Percentiles rank a stretch among this genome's conserved stretches.
Evolutionary conservation across 2,113 vertebrate species (phyloP).

Genomic region (Bubalus kerabau): DNA sequence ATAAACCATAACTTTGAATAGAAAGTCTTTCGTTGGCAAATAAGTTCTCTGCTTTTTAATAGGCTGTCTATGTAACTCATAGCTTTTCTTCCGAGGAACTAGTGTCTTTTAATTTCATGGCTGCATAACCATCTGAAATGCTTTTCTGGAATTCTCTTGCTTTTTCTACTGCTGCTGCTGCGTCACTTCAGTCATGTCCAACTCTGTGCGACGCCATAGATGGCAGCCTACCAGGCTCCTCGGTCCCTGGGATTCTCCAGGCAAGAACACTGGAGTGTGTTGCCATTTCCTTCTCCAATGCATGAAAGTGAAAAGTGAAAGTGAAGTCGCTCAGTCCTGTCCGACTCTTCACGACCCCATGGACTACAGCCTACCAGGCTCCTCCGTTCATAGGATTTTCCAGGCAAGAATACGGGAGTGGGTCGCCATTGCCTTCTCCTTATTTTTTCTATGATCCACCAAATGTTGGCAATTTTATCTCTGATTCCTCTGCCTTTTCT

Average conservation of each 20-base stretch:
- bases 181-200: rapidly evolving
- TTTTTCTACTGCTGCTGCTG: too few species aligned
- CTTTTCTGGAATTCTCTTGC: not conserved
- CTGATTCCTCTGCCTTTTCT: not conserved
- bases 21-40: not conserved
- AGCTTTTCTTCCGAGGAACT: too few species aligned
- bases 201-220: too few species aligned
- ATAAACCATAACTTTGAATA: not conserved
- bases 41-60: not conserved
- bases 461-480: not conserved
- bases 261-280: too few species aligned
- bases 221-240: too few species aligned
- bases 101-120: not conserved
- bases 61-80: not conserved
- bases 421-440: not conserved
- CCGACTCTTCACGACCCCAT: too few species aligned
- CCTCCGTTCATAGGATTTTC: not conserved
- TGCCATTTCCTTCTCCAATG: too few species aligned
- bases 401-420: not conserved
- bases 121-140: not conserved
- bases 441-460: not conserved
- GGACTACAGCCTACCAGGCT: too few species aligned
- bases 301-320: too few species aligned
- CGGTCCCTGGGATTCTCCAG: too few species aligned
- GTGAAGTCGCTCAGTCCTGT: too few species aligned